Base-by-base conservation (phyloP, 2,113 vertebrate genomes). In the Indicator maculatus region DNA sequence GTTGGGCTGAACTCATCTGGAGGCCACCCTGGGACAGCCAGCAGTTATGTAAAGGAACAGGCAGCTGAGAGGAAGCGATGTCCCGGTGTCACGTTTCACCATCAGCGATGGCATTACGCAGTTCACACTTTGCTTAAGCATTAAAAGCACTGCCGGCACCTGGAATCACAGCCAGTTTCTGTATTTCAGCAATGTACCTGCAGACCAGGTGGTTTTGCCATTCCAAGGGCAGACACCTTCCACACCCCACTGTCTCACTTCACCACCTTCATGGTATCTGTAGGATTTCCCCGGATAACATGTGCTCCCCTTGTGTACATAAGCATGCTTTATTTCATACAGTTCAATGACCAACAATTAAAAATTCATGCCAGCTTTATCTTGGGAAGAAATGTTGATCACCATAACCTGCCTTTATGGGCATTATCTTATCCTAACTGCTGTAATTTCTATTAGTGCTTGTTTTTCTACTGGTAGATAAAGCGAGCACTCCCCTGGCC, bases 341-440 rank as follows among this genome's bases (percentile, higher is more conserved):
- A 69, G 41, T 38, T 53, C 41, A 67, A 63, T 16, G 56, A 23
- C 23, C 41, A 41, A 12, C 70, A 85, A 88, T 64, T 88, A 61
- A 81, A 93, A 96, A 27, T 38, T 89, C 55, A 33, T 52, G 73
- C 73, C n/a, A 64, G 67, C 47, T 79, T 93, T 89, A 89, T 88
- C 89, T 77, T 47, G 15, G 60, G 64, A 87, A 73, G 71, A 88
- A 89, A 85, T 0, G 0, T 11, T 71, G 41, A 86, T 56, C 56
- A 44, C 41, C 28, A 33, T 10, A 95, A 45, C 52, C 65, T 77
- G 76, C 56, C 64, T 77, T 89, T 91, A 77, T n/a, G 50, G 31
- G 41, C 64, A 91, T 80, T 93, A 92, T 90, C 83, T 89, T 92
- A 95, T 77, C 87, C 71, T 33, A 70, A 83, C 12, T 73, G 56